A percentile compares a stretch with the other conserved stretches of the same genome.
These are phyloP conservation scores for Pionites leucogaster DNA, from an alignment of 2,113 vertebrate genomes.

Conservation along the genomic window DNA sequence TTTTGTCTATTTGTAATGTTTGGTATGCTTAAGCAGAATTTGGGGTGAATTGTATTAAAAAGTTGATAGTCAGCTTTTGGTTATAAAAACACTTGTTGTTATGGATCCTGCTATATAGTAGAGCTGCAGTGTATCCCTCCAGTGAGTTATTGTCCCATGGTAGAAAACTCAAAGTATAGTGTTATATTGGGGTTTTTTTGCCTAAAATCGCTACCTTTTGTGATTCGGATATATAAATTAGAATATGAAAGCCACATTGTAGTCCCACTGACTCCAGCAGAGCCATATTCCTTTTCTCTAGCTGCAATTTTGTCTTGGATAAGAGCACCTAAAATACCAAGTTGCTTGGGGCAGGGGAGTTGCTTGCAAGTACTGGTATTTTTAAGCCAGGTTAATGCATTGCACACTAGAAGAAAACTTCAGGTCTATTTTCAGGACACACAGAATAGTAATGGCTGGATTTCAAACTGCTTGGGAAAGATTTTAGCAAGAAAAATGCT, in stretches of 20 bases:
- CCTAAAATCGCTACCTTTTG: background rate
- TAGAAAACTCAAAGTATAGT: background rate
- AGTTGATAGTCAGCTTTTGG: background rate
- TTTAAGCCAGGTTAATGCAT: slow-evolving; percentile 1
- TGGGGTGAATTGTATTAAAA: background rate
- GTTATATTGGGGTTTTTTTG: rapidly evolving
- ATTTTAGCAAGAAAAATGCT: slow-evolving; percentile 31
- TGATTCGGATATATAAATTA: background rate
- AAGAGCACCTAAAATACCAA: background rate
- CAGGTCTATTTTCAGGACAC: background rate
- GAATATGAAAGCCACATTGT: background rate
- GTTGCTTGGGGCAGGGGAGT: rapidly evolving
- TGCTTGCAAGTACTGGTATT: background rate
- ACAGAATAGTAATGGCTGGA: background rate
- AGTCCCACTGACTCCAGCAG: background rate
- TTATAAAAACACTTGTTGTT: background rate
- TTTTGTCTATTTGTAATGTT: background rate
- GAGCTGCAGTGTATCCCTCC: background rate
- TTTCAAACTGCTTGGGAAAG: slow-evolving; percentile 12
- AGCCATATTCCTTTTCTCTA: background rate
- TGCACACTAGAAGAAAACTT: background rate
- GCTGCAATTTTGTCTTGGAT: background rate
- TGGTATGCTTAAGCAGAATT: background rate
- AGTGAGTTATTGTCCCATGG: background rate
- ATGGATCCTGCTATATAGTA: rapidly evolving